Evolutionary conservation across 2,113 vertebrate genomes (phyloP).

Genomic region (Patagioenas fasciata): DNA sequence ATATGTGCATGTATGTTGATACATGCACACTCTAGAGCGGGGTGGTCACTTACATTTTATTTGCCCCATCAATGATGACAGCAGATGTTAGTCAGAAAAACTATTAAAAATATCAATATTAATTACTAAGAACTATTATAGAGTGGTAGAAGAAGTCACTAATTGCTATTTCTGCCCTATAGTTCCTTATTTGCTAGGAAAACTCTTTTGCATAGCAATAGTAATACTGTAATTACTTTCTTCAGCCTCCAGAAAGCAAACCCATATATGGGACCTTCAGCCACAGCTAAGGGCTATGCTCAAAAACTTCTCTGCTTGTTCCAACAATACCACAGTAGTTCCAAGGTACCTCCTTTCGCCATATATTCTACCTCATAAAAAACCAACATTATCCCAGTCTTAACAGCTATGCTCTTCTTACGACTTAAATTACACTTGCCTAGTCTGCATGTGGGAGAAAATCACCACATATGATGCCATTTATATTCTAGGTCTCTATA

Average conservation of each 20-base stretch:
- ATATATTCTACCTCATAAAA: neutral
- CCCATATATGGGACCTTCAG: neutral
- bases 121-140: neutral
- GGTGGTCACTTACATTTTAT: neutral
- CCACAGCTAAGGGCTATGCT: neutral
- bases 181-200: neutral
- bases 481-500: neutral
- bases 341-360: neutral
- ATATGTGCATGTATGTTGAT: fast-evolving
- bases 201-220: neutral
- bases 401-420: neutral
- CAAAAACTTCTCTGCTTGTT: neutral
- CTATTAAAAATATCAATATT: neutral
- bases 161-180: neutral
- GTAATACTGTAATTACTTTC: neutral
- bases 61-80: neutral
- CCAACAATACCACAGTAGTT: neutral
- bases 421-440: neutral
- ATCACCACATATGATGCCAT: neutral
- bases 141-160: neutral
- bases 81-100: neutral
- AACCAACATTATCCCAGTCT: neutral
- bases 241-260: neutral
- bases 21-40: neutral
- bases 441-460: neutral